phyloP scores from a whole-genome alignment of 2,113 vertebrate genomes.

The Solea senegalensis region DNA sequence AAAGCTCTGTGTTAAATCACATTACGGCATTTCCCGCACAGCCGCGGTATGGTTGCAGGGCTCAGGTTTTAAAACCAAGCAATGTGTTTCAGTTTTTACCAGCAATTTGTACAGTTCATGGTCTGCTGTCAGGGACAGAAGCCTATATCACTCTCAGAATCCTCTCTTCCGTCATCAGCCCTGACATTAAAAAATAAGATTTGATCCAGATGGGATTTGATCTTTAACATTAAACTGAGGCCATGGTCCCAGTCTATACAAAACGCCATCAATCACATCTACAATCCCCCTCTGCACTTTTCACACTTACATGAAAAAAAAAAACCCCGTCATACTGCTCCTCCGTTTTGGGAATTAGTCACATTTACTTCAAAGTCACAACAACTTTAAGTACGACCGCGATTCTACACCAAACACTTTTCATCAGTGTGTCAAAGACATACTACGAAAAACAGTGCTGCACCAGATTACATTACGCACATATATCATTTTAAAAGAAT shows the following conservation, averaged over 20 bases:
- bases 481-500: conserved; percentile 1
- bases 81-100: conserved; percentile 63
- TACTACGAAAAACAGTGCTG: not conserved
- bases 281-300: conserved; percentile 57
- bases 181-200: conserved; percentile 70
- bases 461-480: conserved; percentile 12
- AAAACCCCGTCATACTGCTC: conserved; percentile 28
- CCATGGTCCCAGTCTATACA: conserved; percentile 52
- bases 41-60: conserved; percentile 62
- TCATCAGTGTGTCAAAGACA: not conserved
- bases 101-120: conserved; percentile 68
- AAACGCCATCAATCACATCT: conserved; percentile 61
- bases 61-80: conserved; percentile 65
- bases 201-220: conserved; percentile 68
- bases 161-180: conserved; percentile 47
- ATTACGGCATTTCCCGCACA: conserved; percentile 65
- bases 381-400: not conserved
- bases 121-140: conserved; percentile 52
- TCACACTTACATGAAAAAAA: conserved; percentile 25
- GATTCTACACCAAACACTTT: not conserved
- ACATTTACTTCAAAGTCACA: conserved; percentile 8
- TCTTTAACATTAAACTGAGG: conserved; percentile 63
- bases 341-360: conserved; percentile 10
- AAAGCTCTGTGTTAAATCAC: conserved; percentile 78
- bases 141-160: conserved; percentile 43